Percentiles rank a stretch among this genome's conserved stretches.
These are phyloP conservation scores for Aphrophora alni DNA, from an alignment of 2,888 invertebrate genomes.

Conservation along the genomic window DNA sequence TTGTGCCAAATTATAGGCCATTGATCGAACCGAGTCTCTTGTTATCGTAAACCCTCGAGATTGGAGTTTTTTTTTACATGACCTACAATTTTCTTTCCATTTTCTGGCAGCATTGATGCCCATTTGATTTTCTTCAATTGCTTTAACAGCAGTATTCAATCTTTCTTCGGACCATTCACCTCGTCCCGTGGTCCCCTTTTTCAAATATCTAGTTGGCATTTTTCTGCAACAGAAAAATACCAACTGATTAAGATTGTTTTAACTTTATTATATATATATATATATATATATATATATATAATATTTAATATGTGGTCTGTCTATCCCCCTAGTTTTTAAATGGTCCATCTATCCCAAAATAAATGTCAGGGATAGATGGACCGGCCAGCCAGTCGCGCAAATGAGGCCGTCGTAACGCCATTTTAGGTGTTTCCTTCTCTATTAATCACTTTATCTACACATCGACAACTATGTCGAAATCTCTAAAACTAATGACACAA, in stretches of 20 bases:
- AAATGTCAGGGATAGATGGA: constrained; percentile 27
- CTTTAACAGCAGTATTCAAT: constrained; percentile 22
- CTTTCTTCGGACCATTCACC: constrained; percentile 21
- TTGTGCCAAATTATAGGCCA: constrained; percentile 22
- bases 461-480: constrained; percentile 4
- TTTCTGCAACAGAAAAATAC: constrained; percentile 13
- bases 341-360: constrained; percentile 20
- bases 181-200: constrained; percentile 19
- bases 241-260: constrained; percentile 16
- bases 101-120: constrained; percentile 23
- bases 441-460: constrained; percentile 14
- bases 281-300: too few relatives aligned
- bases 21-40: constrained; percentile 7
- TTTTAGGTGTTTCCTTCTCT: constrained; percentile 16
- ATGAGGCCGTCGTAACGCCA: constrained; percentile 10
- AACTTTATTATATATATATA: constrained; percentile 7
- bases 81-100: constrained; percentile 22
- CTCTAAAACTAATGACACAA: constrained; percentile 8
- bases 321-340: constrained; percentile 22
- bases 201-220: constrained; percentile 19
- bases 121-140: constrained; percentile 25
- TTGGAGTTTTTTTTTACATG: constrained; percentile 30
- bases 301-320: constrained; percentile 12
- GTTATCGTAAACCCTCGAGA: constrained; percentile 19
- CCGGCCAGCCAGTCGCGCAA: constrained; percentile 12